A percentile compares a stretch with the other conserved stretches of the same genome.
Conservation (phyloP, 2,888 invertebrate species). For the Nebria salina region DNA sequence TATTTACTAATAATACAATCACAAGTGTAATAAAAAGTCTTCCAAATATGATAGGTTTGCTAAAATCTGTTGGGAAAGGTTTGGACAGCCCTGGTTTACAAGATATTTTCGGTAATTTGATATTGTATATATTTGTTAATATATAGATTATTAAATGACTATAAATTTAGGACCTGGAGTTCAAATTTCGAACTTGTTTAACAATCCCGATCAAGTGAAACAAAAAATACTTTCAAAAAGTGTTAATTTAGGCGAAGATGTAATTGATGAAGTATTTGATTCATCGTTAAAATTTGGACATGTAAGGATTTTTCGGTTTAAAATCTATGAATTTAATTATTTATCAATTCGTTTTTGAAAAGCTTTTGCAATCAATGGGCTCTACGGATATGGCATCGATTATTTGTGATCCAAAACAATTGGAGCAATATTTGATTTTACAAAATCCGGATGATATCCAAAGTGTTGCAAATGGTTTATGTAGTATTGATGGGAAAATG, state of each 20-base stretch:
- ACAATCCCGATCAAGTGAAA: slow-evolving; percentile 62
- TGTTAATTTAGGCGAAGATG: slow-evolving; percentile 59
- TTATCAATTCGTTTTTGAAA: background rate
- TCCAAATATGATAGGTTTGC: slow-evolving; percentile 65
- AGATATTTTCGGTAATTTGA: slow-evolving; percentile 64
- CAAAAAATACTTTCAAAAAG: slow-evolving; percentile 58
- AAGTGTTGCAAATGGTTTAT: slow-evolving; percentile 61
- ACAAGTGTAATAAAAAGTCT: slow-evolving; percentile 63
- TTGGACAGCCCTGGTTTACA: slow-evolving; percentile 66
- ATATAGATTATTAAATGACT: slow-evolving; percentile 13
- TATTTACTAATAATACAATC: slow-evolving; percentile 64
- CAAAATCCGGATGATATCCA: slow-evolving; percentile 55
- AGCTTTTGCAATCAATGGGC: slow-evolving; percentile 32
- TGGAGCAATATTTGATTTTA: slow-evolving; percentile 47
- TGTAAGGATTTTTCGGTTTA: slow-evolving; percentile 60
- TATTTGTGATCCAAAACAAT: slow-evolving; percentile 45
- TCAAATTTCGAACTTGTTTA: slow-evolving; percentile 65
- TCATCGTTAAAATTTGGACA: slow-evolving; percentile 66
- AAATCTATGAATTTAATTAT: background rate
- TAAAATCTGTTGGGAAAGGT: slow-evolving; percentile 66
- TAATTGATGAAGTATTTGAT: slow-evolving; percentile 62
- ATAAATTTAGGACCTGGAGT: slow-evolving; percentile 65
- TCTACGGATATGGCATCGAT: slow-evolving; percentile 31
- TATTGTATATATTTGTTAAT: slow-evolving; percentile 6
- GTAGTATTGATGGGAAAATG: slow-evolving; percentile 60